Evolutionary conservation across 2,888 invertebrate species (phyloP).

Genomic region (Nycteola revayana): DNA sequence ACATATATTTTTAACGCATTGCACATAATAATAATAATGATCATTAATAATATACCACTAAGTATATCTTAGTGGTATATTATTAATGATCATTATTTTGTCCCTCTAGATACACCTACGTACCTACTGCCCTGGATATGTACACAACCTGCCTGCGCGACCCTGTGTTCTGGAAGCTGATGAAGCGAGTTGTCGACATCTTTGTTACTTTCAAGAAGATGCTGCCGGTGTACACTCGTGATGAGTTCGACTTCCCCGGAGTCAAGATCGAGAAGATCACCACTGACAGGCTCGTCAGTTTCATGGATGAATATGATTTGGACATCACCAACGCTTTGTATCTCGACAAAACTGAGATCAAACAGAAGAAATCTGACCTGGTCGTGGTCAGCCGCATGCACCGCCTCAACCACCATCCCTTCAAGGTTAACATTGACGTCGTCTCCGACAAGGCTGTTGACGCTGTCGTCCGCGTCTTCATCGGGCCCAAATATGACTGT

Average conservation of each 20-base stretch:
- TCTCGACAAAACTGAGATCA: constrained; percentile 70
- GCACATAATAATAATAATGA: no score
- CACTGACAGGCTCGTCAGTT: constrained; percentile 86
- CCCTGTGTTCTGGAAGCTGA: constrained; percentile 87
- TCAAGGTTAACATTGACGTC: constrained; percentile 82
- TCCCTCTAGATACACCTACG: constrained; percentile 62
- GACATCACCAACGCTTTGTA: constrained; percentile 84
- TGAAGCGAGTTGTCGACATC: constrained; percentile 82
- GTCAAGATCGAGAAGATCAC: constrained; percentile 83
- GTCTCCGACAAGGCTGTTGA: constrained; percentile 80
- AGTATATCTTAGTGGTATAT: no score
- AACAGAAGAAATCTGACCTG: constrained; percentile 72
- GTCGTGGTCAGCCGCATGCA: constrained; percentile 80
- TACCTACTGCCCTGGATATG: constrained; percentile 84
- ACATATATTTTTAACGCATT: no score
- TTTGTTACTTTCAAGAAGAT: constrained; percentile 83
- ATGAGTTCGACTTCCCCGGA: constrained; percentile 84
- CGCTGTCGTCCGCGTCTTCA: constrained; percentile 84
- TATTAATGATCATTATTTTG: constrained; percentile 1
- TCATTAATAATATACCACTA: no score
- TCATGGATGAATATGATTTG: constrained; percentile 86
- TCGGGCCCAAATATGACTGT: constrained; percentile 87
- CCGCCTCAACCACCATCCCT: constrained; percentile 85
- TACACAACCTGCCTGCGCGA: constrained; percentile 86
- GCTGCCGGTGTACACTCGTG: constrained; percentile 81